phyloP scores from a whole-genome alignment of 2,113 vertebrate genomes.

The Enhydra lutris region DNA sequence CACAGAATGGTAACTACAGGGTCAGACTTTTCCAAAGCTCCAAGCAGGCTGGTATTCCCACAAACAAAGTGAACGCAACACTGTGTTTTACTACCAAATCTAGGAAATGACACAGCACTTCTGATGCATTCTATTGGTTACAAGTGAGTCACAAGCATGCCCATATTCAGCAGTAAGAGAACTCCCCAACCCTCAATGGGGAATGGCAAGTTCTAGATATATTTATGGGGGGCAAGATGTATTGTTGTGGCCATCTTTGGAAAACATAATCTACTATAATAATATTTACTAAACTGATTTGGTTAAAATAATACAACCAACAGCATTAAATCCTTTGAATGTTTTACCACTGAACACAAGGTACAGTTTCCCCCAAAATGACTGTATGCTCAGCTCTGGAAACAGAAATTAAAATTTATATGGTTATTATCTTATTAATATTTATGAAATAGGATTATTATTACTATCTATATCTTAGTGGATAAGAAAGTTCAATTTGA shows the following conservation, averaged over 20 bases:
- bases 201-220: neutral
- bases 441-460: neutral
- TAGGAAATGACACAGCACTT: neutral
- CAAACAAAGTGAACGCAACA: neutral
- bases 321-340: neutral
- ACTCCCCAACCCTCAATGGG: neutral
- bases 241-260: neutral
- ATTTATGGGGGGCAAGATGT: neutral
- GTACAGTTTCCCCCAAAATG: neutral
- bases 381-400: neutral
- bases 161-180: neutral
- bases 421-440: neutral
- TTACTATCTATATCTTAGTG: neutral
- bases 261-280: slow-evolving; percentile 11
- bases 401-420: neutral
- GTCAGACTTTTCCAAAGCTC: neutral
- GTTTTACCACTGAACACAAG: slow-evolving; percentile 12
- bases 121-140: neutral
- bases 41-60: neutral
- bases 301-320: neutral
- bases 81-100: neutral
- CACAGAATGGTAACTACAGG: neutral
- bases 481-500: neutral
- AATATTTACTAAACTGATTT: neutral
- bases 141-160: neutral